Evolutionary conservation across 2,888 invertebrate genomes (phyloP).

Genomic region (Pandemis heparana): DNA sequence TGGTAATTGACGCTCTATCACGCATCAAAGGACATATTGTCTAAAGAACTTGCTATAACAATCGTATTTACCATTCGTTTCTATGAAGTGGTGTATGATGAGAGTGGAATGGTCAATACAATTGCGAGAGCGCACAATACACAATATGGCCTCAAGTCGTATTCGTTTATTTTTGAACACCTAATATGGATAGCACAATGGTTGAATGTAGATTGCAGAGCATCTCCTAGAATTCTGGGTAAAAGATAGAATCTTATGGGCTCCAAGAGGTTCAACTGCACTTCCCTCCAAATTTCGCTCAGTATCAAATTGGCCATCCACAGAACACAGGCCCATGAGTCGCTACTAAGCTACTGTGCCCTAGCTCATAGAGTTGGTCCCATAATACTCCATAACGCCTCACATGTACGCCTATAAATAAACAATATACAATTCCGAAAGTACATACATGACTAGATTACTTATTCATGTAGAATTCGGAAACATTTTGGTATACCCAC

Average conservation of each 20-base stretch:
- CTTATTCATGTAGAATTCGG: conserved; percentile 86
- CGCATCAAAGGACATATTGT: no score
- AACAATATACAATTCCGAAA: conserved; percentile 84
- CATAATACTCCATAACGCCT: conserved; percentile 75
- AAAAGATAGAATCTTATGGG: neutral
- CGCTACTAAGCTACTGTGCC: conserved; percentile 42
- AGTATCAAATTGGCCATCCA: conserved; percentile 45
- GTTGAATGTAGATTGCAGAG: no score
- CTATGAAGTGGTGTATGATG: no score
- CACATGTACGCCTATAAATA: conserved; percentile 79
- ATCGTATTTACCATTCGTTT: no score
- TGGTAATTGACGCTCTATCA: neutral
- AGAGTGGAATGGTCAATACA: no score
- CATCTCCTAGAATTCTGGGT: no score
- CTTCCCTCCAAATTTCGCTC: conserved; percentile 33
- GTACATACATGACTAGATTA: conserved; percentile 86
- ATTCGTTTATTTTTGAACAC: neutral
- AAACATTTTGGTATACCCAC: conserved; percentile 83
- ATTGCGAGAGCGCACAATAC: no score
- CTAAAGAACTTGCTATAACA: no score
- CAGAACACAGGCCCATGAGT: conserved; percentile 26
- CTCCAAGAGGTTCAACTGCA: conserved; percentile 33
- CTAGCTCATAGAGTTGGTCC: conserved; percentile 82
- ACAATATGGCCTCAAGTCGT: no score
- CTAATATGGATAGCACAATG: no score